Evolutionary conservation across 2,113 vertebrate genomes (phyloP), one percentile per base, ranked within the genome.

Genomic region (Xiphias gladius): DNA sequence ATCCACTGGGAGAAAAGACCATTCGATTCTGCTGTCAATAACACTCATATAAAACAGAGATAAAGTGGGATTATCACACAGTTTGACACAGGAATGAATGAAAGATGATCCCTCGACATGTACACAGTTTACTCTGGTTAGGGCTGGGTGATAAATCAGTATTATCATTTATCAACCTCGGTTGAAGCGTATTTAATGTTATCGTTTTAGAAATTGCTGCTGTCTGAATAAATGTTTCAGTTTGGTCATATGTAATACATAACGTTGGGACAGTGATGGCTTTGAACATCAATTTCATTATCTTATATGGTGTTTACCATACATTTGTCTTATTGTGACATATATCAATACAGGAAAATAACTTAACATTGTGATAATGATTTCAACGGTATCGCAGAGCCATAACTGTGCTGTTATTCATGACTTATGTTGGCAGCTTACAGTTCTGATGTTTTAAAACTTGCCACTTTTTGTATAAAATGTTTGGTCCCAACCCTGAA

Each of bases 401-500:
- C 16, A 3, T 0, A 32, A 12, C 67, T 77, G 88, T 76, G 85
- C 76, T 66, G 62, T 64, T 57, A 43, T 22, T 68, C 48, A 46
- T 39, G 28, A 73, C 14, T 43, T 57, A 52, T 1, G 10, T 16
- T 30, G 67, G 85, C 74, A 85, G 77, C 65, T 77, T 80, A 14
- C 50, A 63, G n/a, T 79, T n/a, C 30, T 9, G 13, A 66, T 41
- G 67, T 69, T n/a, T 4, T 35, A n/a, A 62, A 79, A 35, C 48
- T 1, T 43, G 26, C 5, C 0, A 59, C 24, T 16, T 35, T 63
- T 77, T 72, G 32, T 30, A 80, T 74, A 52, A 75, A 73, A 84
- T 64, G 73, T 89, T 90, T 91, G 86, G 86, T 91, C 85, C 81
- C 54, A 64, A 83, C 86, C 57, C 57, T 63, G 71, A 83, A 71